These are phyloP conservation scores for Lysiphlebus fabarum DNA, from an alignment of 1,140 invertebrate species.

Conservation along the genomic window DNA sequence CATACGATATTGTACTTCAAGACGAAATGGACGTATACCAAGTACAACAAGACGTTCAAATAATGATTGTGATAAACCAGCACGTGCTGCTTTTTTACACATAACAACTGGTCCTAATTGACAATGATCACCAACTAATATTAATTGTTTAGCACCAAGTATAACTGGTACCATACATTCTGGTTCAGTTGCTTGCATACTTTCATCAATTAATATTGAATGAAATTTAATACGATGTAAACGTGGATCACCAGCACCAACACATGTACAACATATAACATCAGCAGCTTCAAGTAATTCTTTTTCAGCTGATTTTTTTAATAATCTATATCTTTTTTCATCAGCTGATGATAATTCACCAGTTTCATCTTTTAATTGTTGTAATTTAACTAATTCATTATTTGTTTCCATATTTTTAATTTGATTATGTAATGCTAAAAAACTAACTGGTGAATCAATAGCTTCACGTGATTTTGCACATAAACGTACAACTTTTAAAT, in stretches of 20 bases:
- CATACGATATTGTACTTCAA: conserved; percentile 99
- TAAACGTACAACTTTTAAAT: conserved; percentile 92
- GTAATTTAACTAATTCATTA: conserved; percentile 90
- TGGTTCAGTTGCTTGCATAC: conserved; percentile 94
- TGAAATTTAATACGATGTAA: conserved; percentile 90
- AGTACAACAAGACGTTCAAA: conserved; percentile 97
- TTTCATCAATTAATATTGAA: conserved; percentile 97
- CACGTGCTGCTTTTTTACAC: conserved; percentile 98
- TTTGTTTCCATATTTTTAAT: conserved; percentile 90
- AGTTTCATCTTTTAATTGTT: conserved; percentile 95
- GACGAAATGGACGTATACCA: conserved; percentile 88
- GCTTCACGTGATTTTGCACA: conserved; percentile 98
- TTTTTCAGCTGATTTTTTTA: conserved; percentile 90
- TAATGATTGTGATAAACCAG: conserved; percentile 94
- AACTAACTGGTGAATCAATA: conserved; percentile 96
- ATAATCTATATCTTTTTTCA: conserved; percentile 88
- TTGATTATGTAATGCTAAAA: conserved; percentile 96
- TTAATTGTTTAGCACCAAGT: conserved; percentile 91
- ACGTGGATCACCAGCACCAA: conserved; percentile 94
- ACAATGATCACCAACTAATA: conserved; percentile 98
- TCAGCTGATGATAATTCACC: conserved; percentile 91
- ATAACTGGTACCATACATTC: conserved; percentile 99
- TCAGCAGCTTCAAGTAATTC: conserved; percentile 93
- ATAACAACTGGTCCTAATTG: conserved; percentile 98
- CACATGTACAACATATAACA: conserved; percentile 98